Evolutionary conservation across 2,888 invertebrate species (phyloP), one percentile per base, ranked within the genome.

Genomic region (Eupithecia vulgata): DNA sequence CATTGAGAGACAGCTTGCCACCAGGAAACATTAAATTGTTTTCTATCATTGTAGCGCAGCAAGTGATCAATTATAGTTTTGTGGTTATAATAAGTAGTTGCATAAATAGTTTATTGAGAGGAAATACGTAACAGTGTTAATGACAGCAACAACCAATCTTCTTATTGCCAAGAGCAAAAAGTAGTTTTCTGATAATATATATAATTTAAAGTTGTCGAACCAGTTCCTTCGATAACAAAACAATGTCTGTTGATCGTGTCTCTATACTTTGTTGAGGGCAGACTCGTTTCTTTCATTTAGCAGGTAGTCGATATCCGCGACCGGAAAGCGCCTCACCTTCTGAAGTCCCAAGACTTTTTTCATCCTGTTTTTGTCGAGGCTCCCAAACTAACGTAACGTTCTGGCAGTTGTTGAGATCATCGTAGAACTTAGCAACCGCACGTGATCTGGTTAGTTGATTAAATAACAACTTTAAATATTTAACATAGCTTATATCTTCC

Each of bases 241-340:
- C 74, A 68, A 73, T 75, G 70, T 73, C 71, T 72, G 59, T 35
- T 66, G 75, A 67, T 62, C 71, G 74, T 74, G 70, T 73, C 73
- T 77, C 57, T 75, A 62, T 72, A 72, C 70, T 78, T 76, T 74
- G 75, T 81, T 78, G 80, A 79, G 81, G 80, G 81, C 83, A 83
- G 83, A 83, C 82, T 83, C 82, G 83, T 84, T 87, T 84, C 84
- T 83, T 83, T 82, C 83, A 83, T 84, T 83, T 80, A 87, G 90
- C 92, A 93, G 93, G 93, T 93, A 92, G 91, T 87, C 85, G 86
- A 85, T 82, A 85, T 80, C 83, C 84, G 85, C 85, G 85, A 83
- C 89, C 92, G 91, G 90, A 91, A 89, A 90, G 85, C 84, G 84
- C 83, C 65, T 89, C 85, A 86, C 87, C 84, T 84, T 81, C 78